Evolutionary conservation across 2,797 vertebrate genomes (phyloP), one percentile per base, ranked within the genome.

Genomic region (Mallotus villosus): DNA sequence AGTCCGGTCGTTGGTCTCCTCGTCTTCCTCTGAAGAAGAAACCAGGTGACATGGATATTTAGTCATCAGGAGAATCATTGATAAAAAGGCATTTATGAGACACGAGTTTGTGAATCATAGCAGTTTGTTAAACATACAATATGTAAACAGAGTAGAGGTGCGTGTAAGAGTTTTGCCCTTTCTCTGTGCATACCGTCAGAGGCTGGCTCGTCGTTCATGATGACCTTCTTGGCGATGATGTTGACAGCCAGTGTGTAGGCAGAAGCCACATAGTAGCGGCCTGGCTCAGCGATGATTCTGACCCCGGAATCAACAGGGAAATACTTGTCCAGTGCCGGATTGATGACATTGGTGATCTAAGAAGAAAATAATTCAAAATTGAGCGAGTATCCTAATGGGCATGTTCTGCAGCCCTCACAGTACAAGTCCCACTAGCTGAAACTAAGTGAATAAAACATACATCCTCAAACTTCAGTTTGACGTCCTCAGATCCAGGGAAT

Each of bases 381-480:
- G 25, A 29, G 0, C 7, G 37, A 37, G 17, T 68, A 46, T 46
- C 12, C 12, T 46, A 46, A 14, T 65, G 32, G 58, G 61, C 41
- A 46, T 12, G 41, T 46, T 14, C 41, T 46, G 9, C 9, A 46
- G 9, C 11, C 22, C 5, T 34, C 32, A 8, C 32, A 11, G 4
- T 37, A 17, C 34, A 63, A 2, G 32, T 46, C 8, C 22, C 2
- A 12, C 19, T 46, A 58, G 3, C 60, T 5, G 3, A 1, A 29
- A 14, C 0, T 5, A 8, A 55, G 6, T 5, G 16, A 9, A 8
- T 5, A 17, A 63, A 58, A 70, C 58, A 51, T 92, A 98, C 98
- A 96, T 99, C 98, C 87, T 99, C 98, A 91, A 98, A 99, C 83
- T 97, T 98, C 46, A 99, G 94, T 75, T 95, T 96, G 25, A 89